Conservation (phyloP, 2,888 invertebrate genomes). For the Adela reaumurella region DNA sequence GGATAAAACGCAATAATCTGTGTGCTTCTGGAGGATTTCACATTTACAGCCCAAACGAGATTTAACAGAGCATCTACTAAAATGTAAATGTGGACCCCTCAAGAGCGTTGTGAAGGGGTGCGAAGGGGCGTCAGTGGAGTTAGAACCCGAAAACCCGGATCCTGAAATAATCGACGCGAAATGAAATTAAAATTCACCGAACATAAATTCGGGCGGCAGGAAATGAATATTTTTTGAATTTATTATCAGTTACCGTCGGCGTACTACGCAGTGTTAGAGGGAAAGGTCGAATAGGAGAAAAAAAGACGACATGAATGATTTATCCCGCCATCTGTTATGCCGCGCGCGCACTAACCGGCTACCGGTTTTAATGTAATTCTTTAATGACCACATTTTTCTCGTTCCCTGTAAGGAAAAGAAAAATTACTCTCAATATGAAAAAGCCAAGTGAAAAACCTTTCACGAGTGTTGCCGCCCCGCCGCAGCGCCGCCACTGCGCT, state of each 20-base stretch:
- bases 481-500: too few relatives aligned
- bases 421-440: neutral
- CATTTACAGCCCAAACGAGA: too few relatives aligned
- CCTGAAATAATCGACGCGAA: too few relatives aligned
- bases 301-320: neutral
- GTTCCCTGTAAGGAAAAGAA: neutral
- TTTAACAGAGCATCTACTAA: too few relatives aligned
- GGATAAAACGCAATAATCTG: too few relatives aligned
- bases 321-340: neutral
- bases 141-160: too few relatives aligned
- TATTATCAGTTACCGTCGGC: neutral
- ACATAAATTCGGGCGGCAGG: neutral
- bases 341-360: neutral
- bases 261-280: neutral
- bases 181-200: neutral
- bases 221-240: neutral
- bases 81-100: too few relatives aligned
- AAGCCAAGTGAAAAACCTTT: neutral
- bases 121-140: too few relatives aligned
- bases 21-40: too few relatives aligned
- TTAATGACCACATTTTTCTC: neutral
- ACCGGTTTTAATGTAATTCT: neutral
- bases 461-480: neutral
- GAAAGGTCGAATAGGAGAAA: neutral
- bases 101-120: too few relatives aligned